These are phyloP conservation scores for Danio tinwini DNA, from an alignment of 2,797 vertebrate genomes.

Conservation along the genomic window DNA sequence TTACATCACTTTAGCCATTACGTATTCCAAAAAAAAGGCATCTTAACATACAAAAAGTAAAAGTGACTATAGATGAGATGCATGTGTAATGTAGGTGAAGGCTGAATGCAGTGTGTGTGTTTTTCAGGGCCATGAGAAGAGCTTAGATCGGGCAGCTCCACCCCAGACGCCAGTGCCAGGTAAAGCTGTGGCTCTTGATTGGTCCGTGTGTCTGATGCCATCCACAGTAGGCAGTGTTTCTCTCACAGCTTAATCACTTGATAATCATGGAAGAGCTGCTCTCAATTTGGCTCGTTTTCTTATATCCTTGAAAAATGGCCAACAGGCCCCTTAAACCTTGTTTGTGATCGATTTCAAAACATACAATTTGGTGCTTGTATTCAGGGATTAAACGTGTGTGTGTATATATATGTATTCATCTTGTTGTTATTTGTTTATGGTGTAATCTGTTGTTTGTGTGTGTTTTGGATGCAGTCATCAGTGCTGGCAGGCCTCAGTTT, in stretches of 20 bases:
- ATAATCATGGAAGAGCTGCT: slow-evolving; percentile 44
- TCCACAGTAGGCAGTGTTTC: slow-evolving; percentile 27
- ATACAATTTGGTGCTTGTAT: background rate
- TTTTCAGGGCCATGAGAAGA: slow-evolving; percentile 45
- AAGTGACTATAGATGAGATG: background rate
- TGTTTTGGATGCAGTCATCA: slow-evolving; percentile 4
- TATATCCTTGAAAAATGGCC: slow-evolving; percentile 43
- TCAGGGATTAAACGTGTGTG: background rate
- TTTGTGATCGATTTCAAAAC: background rate
- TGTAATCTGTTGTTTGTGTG: background rate
- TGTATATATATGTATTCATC: background rate
- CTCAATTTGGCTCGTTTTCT: slow-evolving; percentile 46
- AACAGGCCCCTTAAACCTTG: slow-evolving; percentile 34
- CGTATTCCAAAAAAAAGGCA: background rate
- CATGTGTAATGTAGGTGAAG: background rate
- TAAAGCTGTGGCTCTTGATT: slow-evolving; percentile 44
- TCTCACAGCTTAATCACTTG: slow-evolving; percentile 43
- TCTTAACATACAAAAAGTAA: background rate
- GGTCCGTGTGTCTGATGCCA: slow-evolving; percentile 37
- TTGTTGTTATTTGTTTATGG: background rate
- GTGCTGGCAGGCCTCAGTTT: background rate
- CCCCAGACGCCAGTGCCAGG: slow-evolving; percentile 50
- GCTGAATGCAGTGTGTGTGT: slow-evolving; percentile 21
- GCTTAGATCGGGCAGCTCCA: slow-evolving; percentile 35
- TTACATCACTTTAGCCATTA: background rate